Evolutionary conservation across 2,797 vertebrate genomes (phyloP).

Genomic region (Schizopygopsis pylzovi): DNA sequence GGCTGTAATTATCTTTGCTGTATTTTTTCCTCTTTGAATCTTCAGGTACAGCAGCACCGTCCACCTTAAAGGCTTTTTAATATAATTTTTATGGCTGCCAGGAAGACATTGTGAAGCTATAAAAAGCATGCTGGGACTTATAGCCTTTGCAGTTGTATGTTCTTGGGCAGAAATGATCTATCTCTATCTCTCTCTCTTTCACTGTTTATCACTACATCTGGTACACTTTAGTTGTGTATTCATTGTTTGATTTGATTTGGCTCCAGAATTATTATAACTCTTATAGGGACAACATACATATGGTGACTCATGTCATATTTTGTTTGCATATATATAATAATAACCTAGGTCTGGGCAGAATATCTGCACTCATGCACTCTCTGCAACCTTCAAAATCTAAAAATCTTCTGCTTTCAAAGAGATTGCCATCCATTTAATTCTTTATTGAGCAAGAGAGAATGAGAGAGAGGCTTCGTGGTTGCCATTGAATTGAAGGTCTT

Average conservation of each 20-base stretch:
- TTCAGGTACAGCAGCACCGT: conserved; percentile 28
- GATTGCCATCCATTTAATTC: conserved; percentile 59
- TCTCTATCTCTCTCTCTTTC: not conserved
- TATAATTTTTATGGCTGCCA: conserved; percentile 35
- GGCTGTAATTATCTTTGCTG: conserved; percentile 30
- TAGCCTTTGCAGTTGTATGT: not conserved
- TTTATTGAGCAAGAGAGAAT: conserved; percentile 38
- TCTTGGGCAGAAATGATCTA: not conserved
- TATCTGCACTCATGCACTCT: not conserved
- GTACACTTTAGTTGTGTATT: not conserved
- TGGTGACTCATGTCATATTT: not conserved
- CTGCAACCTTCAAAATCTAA: conserved; percentile 42
- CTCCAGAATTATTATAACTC: conserved; percentile 13
- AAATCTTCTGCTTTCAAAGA: conserved; percentile 50
- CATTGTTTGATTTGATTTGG: not conserved
- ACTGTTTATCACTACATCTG: not conserved
- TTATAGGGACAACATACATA: not conserved
- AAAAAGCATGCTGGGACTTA: conserved; percentile 20
- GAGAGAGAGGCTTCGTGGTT: conserved; percentile 16
- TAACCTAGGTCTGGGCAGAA: not conserved
- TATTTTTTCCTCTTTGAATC: not conserved
- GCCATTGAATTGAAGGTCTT: conserved; percentile 25
- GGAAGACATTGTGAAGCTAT: conserved; percentile 33
- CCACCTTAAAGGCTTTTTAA: conserved; percentile 42
- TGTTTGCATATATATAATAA: not conserved